Percentiles rank a stretch among this genome's conserved stretches.
Evolutionary conservation across 2,888 invertebrate genomes (phyloP).

Genomic region (Pristionchus exspectatus): DNA sequence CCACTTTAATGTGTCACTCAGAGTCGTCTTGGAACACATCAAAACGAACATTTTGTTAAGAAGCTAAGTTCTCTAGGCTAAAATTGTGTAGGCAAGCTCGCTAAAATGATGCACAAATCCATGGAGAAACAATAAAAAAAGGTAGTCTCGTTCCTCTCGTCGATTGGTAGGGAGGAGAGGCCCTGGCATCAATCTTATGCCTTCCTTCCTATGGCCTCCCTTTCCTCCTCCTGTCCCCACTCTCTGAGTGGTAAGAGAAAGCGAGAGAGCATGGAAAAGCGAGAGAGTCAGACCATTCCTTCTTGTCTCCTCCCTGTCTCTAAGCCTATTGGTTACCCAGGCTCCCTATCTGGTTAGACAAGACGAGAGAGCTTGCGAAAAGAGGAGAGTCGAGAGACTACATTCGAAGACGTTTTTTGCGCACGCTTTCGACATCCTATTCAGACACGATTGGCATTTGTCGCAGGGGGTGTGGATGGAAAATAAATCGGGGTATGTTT

Average conservation of each 20-base stretch:
- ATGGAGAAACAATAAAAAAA: conserved; percentile 35
- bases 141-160: not conserved
- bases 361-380: not conserved
- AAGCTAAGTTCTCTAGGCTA: too few relatives aligned
- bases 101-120: too few relatives aligned
- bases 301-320: not conserved
- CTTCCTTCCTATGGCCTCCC: conserved; percentile 26
- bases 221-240: not conserved
- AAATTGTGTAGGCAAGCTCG: too few relatives aligned
- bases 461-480: not conserved
- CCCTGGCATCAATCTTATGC: conserved; percentile 6
- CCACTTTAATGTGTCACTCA: too few relatives aligned
- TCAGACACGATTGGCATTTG: not conserved
- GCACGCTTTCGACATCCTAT: not conserved
- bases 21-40: too few relatives aligned
- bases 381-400: not conserved
- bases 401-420: conserved; percentile 4
- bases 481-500: not conserved
- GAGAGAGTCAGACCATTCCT: not conserved
- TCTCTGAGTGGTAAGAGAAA: not conserved
- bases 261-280: too few relatives aligned
- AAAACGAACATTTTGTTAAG: too few relatives aligned
- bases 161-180: not conserved
- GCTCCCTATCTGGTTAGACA: not conserved
- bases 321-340: not conserved